Percentiles rank a stretch among this genome's conserved stretches.
phyloP scores from a whole-genome alignment of 2,797 vertebrate genomes.

The Morelia viridis region DNA sequence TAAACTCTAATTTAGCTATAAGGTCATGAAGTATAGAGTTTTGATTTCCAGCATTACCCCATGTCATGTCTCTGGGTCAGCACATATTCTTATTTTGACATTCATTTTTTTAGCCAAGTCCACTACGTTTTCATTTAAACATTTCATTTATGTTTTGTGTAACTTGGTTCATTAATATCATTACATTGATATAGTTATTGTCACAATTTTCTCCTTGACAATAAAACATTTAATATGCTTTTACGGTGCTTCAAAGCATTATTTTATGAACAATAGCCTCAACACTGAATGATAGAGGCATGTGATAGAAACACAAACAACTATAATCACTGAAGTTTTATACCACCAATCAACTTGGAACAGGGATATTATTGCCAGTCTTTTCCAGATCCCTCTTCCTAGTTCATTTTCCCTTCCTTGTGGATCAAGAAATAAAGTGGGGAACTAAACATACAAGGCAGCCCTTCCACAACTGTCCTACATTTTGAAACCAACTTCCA shows the following conservation, averaged over 20 bases:
- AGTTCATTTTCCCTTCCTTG: not conserved
- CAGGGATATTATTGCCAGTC: not conserved
- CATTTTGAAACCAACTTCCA: not conserved
- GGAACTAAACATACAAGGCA: not conserved
- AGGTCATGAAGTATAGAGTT: not conserved
- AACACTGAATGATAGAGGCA: not conserved
- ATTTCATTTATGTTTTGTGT: not conserved
- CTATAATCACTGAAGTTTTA: conserved; percentile 10
- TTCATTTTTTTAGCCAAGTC: not conserved
- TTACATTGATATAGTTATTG: not conserved
- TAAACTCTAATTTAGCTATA: not conserved
- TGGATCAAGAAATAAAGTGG: not conserved
- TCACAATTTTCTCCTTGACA: not conserved
- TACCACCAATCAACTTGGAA: not conserved
- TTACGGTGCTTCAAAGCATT: not conserved
- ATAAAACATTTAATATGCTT: not conserved
- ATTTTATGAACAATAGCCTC: not conserved
- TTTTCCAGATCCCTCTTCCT: not conserved
- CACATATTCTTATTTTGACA: not conserved
- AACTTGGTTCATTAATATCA: not conserved
- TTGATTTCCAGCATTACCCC: not conserved
- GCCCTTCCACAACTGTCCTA: not conserved
- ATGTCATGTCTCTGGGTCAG: not conserved
- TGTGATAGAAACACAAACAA: not conserved
- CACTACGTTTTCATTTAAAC: not conserved